A percentile compares a stretch with the other conserved stretches of the same genome.
Conservation (phyloP, 2,113 vertebrate genomes). For the Colinus virginianus region DNA sequence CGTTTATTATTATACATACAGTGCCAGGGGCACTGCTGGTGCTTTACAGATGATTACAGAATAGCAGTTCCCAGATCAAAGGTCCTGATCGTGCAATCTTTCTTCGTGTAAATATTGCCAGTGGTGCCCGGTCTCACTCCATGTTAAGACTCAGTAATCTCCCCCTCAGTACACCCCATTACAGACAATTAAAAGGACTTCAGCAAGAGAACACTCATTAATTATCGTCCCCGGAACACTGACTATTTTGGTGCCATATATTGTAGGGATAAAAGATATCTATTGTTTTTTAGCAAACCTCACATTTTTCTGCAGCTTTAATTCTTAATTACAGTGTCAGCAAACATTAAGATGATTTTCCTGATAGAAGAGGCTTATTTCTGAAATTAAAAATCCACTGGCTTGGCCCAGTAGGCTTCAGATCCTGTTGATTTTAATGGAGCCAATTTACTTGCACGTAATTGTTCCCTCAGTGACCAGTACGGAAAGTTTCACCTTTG, state of each 20-base stretch:
- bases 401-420: background rate
- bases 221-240: constrained; percentile 31
- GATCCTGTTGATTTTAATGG: background rate
- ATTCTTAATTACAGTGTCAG: constrained; percentile 57
- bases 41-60: constrained; percentile 63
- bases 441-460: constrained; percentile 23
- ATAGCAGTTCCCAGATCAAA: constrained; percentile 65
- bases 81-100: constrained; percentile 53
- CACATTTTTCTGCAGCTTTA: constrained; percentile 60
- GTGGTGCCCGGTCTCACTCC: constrained; percentile 41
- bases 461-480: constrained; percentile 17
- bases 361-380: constrained; percentile 14
- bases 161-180: background rate
- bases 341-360: constrained; percentile 33
- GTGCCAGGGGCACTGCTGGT: constrained; percentile 63
- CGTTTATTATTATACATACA: constrained; percentile 57
- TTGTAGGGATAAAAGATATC: constrained; percentile 57
- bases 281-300: constrained; percentile 60
- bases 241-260: constrained; percentile 42
- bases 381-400: background rate
- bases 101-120: constrained; percentile 58
- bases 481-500: constrained; percentile 10
- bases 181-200: constrained; percentile 49
- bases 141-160: constrained; percentile 35
- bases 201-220: constrained; percentile 36